Evolutionary conservation across 2,797 vertebrate species (phyloP).

Genomic region (Coluber constrictor): DNA sequence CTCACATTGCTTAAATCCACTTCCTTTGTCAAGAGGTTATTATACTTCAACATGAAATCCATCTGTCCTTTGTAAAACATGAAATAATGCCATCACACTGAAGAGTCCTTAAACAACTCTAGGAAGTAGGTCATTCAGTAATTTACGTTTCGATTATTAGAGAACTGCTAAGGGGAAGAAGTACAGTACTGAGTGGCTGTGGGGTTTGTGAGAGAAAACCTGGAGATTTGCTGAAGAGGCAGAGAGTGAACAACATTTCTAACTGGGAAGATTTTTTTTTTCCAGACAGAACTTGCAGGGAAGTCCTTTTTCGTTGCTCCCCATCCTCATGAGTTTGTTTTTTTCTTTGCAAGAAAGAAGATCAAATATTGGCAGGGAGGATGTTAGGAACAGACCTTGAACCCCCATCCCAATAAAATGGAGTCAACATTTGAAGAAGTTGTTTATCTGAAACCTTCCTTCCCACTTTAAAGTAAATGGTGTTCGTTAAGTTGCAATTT

Average conservation of each 20-base stretch:
- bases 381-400: slow-evolving; percentile 21
- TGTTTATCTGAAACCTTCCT: not conserved
- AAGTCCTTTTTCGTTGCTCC: slow-evolving; percentile 22
- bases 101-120: slow-evolving; percentile 63
- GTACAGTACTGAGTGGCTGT: slow-evolving; percentile 25
- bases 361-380: slow-evolving; percentile 26
- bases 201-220: slow-evolving; percentile 50
- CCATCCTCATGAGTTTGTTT: slow-evolving; percentile 2
- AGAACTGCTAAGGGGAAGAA: slow-evolving; percentile 37
- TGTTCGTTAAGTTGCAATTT: not conserved
- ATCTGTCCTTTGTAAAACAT: slow-evolving; percentile 51
- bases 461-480: slow-evolving; percentile 4
- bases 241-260: not conserved
- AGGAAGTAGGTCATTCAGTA: slow-evolving; percentile 63
- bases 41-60: slow-evolving; percentile 43
- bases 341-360: slow-evolving; percentile 35
- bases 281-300: not conserved
- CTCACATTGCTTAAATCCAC: slow-evolving; percentile 34
- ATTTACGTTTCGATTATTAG: slow-evolving; percentile 48
- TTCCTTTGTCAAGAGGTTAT: slow-evolving; percentile 21
- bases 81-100: slow-evolving; percentile 53
- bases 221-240: slow-evolving; percentile 18
- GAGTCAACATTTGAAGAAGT: slow-evolving; percentile 36
- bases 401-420: slow-evolving; percentile 13
- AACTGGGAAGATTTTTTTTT: slow-evolving; percentile 24